These are phyloP conservation scores for Neoarius graeffei DNA, from an alignment of 2,113 vertebrate species.

Conservation along the genomic window DNA sequence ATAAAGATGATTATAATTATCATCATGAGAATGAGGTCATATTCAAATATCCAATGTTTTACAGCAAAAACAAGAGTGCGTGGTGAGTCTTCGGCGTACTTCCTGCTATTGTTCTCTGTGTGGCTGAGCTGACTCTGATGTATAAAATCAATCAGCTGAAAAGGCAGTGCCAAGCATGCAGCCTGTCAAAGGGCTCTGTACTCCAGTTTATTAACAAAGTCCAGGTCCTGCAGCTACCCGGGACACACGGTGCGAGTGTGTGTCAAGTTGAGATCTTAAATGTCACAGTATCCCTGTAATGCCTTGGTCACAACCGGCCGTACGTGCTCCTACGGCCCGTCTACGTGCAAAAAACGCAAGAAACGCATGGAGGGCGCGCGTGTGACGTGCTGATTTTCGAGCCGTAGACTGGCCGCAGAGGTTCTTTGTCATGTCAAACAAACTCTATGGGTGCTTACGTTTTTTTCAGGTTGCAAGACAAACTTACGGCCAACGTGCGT, in stretches of 20 bases:
- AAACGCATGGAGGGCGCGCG: too few relatives aligned
- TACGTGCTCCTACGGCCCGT: too few relatives aligned
- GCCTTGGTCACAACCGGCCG: too few relatives aligned
- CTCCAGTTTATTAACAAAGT: not conserved
- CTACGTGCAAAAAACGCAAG: too few relatives aligned
- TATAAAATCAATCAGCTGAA: slow-evolving; percentile 12
- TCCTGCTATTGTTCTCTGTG: slow-evolving; percentile 15
- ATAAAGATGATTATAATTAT: not conserved
- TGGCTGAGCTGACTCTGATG: not conserved
- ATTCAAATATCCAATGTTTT: not conserved
- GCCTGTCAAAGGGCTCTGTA: not conserved
- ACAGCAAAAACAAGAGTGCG: not conserved
- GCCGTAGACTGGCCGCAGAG: too few relatives aligned
- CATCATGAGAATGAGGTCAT: not conserved
- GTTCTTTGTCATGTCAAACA: too few relatives aligned
- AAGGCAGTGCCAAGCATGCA: slow-evolving; percentile 11
- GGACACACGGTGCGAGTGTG: not conserved
- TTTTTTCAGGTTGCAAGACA: too few relatives aligned
- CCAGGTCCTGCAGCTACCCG: not conserved
- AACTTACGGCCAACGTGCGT: too few relatives aligned
- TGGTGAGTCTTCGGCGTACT: not conserved
- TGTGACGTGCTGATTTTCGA: too few relatives aligned
- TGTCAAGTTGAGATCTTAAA: not conserved
- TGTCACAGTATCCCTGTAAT: too few relatives aligned
- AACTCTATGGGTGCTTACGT: too few relatives aligned